Evolutionary conservation across 2,888 invertebrate genomes (phyloP).

Genomic region (Congeria kusceri): DNA sequence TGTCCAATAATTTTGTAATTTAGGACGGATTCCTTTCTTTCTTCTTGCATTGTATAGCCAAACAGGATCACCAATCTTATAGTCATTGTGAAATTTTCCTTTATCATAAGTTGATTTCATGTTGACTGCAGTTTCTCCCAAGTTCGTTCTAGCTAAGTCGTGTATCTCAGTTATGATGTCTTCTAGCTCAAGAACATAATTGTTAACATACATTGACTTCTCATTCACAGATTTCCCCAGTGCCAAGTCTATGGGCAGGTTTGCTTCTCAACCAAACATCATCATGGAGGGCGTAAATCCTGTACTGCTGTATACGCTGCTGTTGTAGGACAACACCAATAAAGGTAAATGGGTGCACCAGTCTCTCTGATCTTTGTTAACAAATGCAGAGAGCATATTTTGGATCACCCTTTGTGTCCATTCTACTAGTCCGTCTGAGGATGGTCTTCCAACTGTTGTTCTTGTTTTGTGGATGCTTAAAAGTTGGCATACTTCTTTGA

Average conservation of each 20-base stretch:
- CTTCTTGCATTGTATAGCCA: slow-evolving; percentile 2
- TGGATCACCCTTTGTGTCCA: slow-evolving; percentile 19
- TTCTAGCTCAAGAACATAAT: slow-evolving; percentile 8
- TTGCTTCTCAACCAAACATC: slow-evolving; percentile 19
- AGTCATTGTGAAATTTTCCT: not conserved
- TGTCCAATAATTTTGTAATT: slow-evolving; percentile 19
- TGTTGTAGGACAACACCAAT: slow-evolving; percentile 40
- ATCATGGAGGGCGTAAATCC: slow-evolving; percentile 11
- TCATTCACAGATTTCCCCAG: slow-evolving; percentile 17
- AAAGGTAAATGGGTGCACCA: slow-evolving; percentile 43
- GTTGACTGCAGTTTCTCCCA: not conserved
- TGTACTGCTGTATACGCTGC: slow-evolving; percentile 35
- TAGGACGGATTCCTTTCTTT: not conserved
- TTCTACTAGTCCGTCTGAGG: slow-evolving; percentile 34
- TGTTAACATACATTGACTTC: not conserved
- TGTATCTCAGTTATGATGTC: slow-evolving; percentile 11
- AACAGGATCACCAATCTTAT: slow-evolving; percentile 12
- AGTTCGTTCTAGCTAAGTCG: slow-evolving; percentile 2
- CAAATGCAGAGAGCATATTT: slow-evolving; percentile 42
- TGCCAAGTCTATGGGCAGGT: slow-evolving; percentile 1
- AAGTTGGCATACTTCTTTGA: slow-evolving; percentile 9
- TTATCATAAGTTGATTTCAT: slow-evolving; percentile 29
- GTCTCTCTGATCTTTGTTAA: slow-evolving; percentile 38
- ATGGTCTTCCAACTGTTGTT: slow-evolving; percentile 14
- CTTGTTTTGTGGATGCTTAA: slow-evolving; percentile 17